A percentile compares a stretch with the other conserved stretches of the same genome.
Evolutionary conservation across 2,113 vertebrate species (phyloP).

Genomic region (Lamprologus lemairii): DNA sequence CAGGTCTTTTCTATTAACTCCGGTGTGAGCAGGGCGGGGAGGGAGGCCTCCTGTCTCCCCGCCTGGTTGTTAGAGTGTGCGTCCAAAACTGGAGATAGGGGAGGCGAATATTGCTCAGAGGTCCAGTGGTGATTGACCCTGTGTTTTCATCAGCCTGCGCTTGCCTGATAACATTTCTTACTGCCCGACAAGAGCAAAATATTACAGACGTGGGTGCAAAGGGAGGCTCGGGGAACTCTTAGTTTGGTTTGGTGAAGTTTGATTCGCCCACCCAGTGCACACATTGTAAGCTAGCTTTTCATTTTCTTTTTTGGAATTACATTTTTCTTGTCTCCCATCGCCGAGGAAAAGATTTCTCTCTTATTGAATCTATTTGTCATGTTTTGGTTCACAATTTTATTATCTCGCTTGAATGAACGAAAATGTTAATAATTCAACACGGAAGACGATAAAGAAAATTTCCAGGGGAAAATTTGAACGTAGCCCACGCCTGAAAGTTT

Average conservation of each 20-base stretch:
- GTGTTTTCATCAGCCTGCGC: conserved; percentile 63
- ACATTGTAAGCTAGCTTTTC: not conserved
- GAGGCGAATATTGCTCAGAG: conserved; percentile 45
- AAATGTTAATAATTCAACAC: not conserved
- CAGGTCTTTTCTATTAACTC: conserved; percentile 73
- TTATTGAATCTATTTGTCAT: not conserved
- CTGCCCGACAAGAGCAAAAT: conserved; percentile 15
- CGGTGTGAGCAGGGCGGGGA: conserved; percentile 7
- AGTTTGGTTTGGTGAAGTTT: conserved; percentile 5
- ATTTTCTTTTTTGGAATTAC: conserved; percentile 1
- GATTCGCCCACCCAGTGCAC: not conserved
- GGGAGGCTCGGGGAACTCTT: conserved; percentile 17
- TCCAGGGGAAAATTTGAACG: not conserved
- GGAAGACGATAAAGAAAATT: conserved; percentile 7
- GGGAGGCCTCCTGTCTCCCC: conserved; percentile 18
- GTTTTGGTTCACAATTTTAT: conserved; percentile 4
- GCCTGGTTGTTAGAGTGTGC: conserved; percentile 28
- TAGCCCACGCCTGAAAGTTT: not conserved
- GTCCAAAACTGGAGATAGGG: conserved; percentile 34
- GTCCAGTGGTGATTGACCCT: conserved; percentile 57
- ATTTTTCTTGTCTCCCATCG: not conserved
- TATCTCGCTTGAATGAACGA: conserved; percentile 16
- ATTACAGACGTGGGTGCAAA: conserved; percentile 13
- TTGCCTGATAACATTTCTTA: conserved; percentile 52
- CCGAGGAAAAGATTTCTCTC: not conserved